phyloP scores from a whole-genome alignment of 1,140 invertebrate species.

The Brachystomella parvula region DNA sequence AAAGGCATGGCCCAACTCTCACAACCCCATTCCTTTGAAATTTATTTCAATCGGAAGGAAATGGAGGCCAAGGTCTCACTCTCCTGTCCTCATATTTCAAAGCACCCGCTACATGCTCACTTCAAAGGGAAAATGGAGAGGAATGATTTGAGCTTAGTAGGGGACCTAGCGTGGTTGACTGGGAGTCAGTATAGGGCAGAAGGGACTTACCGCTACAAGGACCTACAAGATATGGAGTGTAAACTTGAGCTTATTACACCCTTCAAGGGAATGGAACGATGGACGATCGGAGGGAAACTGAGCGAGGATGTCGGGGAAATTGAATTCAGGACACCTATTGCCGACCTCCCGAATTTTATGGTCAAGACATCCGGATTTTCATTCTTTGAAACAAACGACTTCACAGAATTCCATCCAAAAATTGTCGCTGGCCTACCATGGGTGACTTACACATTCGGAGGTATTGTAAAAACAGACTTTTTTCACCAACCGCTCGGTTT shows the following conservation, averaged over 20 bases:
- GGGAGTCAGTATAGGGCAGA: constrained; percentile 27
- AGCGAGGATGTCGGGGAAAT: constrained; percentile 15
- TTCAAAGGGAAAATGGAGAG: constrained; percentile 15
- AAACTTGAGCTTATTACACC: constrained; percentile 39
- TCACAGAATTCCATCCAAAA: constrained; percentile 21
- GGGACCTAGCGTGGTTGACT: constrained; percentile 19
- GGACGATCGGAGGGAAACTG: constrained; percentile 29
- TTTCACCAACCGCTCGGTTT: background rate
- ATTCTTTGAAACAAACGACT: constrained; percentile 9
- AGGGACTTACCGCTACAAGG: constrained; percentile 25
- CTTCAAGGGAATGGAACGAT: constrained; percentile 32
- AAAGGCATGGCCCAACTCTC: background rate
- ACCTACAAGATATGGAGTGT: constrained; percentile 36
- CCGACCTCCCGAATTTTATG: constrained; percentile 27
- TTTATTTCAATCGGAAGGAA: constrained; percentile 14
- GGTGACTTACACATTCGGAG: constrained; percentile 17
- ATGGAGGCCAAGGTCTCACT: constrained; percentile 22
- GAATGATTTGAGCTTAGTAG: constrained; percentile 23
- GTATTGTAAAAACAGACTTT: constrained; percentile 17
- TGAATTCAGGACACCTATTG: constrained; percentile 31
- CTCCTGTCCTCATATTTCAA: constrained; percentile 19
- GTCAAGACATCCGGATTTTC: constrained; percentile 18
- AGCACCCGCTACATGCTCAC: constrained; percentile 24
- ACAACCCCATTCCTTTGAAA: constrained; percentile 15
- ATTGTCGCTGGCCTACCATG: constrained; percentile 28